Evolutionary conservation across 2,797 vertebrate genomes (phyloP).

Genomic region (Glyptemys insculpta): DNA sequence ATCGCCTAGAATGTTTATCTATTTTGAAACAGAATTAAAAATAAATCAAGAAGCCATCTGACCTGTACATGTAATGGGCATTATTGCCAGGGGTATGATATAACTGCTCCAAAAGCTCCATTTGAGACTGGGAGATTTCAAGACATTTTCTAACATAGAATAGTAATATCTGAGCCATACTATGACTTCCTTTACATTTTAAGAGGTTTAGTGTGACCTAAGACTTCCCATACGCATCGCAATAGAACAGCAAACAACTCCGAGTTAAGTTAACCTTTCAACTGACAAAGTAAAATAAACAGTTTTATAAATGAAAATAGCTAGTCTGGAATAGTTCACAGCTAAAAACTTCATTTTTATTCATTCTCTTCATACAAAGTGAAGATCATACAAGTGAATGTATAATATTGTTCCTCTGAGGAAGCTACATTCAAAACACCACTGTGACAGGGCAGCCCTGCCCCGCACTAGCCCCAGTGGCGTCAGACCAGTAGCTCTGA

Average conservation of each 20-base stretch:
- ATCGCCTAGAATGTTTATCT: neutral
- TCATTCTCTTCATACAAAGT: slow-evolving; percentile 83
- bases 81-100: neutral
- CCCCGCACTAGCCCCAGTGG: too few relatives aligned
- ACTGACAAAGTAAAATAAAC: slow-evolving; percentile 83
- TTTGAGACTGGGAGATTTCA: neutral
- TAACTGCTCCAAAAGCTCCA: slow-evolving; percentile 13
- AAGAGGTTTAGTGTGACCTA: neutral
- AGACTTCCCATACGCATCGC: slow-evolving; percentile 10
- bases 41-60: neutral
- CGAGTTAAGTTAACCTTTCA: slow-evolving; percentile 83
- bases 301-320: slow-evolving; percentile 83
- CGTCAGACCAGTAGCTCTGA: too few relatives aligned
- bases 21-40: neutral
- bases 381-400: slow-evolving; percentile 79
- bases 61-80: neutral
- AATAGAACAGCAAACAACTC: slow-evolving; percentile 61
- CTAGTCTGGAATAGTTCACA: slow-evolving; percentile 78
- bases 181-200: neutral
- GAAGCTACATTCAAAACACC: slow-evolving; percentile 57
- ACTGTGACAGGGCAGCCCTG: neutral
- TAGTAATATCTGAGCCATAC: neutral
- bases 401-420: slow-evolving; percentile 77
- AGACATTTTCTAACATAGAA: neutral
- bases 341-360: slow-evolving; percentile 84